These are phyloP conservation scores for Orchesella flavescens DNA, from an alignment of 2,888 invertebrate genomes.

Conservation along the genomic window DNA sequence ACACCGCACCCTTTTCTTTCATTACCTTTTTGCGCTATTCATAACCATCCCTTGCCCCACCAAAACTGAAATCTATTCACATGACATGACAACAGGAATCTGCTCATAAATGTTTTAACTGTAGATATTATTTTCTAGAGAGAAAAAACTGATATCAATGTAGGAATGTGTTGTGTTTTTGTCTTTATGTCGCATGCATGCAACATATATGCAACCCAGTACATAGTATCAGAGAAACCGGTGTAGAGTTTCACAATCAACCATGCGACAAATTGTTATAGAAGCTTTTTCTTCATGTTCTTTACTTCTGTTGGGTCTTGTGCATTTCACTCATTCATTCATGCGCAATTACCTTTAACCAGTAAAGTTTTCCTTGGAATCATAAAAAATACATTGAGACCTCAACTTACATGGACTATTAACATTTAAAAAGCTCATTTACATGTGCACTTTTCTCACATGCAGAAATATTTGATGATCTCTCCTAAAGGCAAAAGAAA, in stretches of 20 bases:
- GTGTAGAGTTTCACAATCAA: constrained; percentile 58
- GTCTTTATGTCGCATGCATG: constrained; percentile 19
- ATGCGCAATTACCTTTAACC: constrained; percentile 25
- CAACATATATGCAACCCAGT: too few species aligned
- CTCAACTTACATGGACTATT: constrained; percentile 47
- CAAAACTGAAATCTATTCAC: constrained; percentile 25
- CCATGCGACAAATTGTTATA: constrained; percentile 60
- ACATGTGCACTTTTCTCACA: constrained; percentile 58
- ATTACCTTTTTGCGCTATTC: background rate
- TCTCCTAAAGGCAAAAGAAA: background rate
- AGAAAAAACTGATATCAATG: background rate
- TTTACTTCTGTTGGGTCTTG: background rate
- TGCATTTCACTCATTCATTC: constrained; percentile 38
- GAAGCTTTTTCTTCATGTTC: constrained; percentile 37
- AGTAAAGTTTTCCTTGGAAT: constrained; percentile 13
- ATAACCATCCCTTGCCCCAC: background rate
- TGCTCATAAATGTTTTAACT: constrained; percentile 25
- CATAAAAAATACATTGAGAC: constrained; percentile 48
- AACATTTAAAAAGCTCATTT: constrained; percentile 58
- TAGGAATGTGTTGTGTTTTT: constrained; percentile 13
- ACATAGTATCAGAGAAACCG: constrained; percentile 30
- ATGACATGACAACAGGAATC: constrained; percentile 33
- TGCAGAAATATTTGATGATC: constrained; percentile 21
- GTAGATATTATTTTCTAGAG: too few species aligned
- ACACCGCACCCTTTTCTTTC: background rate